phyloP scores from a whole-genome alignment of 1,140 invertebrate species.

The Adoxophyes honmai region DNA sequence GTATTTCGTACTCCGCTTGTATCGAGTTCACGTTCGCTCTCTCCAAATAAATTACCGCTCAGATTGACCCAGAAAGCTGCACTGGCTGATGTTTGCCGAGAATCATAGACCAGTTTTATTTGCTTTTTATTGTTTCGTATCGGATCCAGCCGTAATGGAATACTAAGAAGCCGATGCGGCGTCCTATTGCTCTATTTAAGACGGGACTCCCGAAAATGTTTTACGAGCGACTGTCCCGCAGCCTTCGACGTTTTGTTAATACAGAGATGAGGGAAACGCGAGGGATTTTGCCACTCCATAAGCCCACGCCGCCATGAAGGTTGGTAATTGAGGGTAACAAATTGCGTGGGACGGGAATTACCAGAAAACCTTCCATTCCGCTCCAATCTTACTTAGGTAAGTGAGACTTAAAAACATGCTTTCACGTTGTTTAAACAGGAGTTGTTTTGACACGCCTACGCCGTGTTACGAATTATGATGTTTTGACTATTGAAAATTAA shows the following conservation, averaged over 20 bases:
- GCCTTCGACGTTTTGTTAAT: neutral
- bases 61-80: constrained; percentile 57
- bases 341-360: constrained; percentile 10
- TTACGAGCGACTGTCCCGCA: neutral
- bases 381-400: neutral
- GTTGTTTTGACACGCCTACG: no score
- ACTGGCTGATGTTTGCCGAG: constrained; percentile 9
- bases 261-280: neutral
- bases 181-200: neutral
- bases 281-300: constrained; percentile 3
- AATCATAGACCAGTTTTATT: constrained; percentile 14
- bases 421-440: no score
- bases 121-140: constrained; percentile 1
- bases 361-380: constrained; percentile 6
- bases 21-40: constrained; percentile 46
- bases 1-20: constrained; percentile 34
- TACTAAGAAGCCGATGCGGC: neutral
- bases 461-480: no score
- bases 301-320: constrained; percentile 8
- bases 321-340: constrained; percentile 13
- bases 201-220: neutral
- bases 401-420: neutral
- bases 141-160: constrained; percentile 2
- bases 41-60: constrained; percentile 53
- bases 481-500: no score